Base-by-base conservation (phyloP, 2,113 vertebrate genomes). In the Euleptes europaea region DNA sequence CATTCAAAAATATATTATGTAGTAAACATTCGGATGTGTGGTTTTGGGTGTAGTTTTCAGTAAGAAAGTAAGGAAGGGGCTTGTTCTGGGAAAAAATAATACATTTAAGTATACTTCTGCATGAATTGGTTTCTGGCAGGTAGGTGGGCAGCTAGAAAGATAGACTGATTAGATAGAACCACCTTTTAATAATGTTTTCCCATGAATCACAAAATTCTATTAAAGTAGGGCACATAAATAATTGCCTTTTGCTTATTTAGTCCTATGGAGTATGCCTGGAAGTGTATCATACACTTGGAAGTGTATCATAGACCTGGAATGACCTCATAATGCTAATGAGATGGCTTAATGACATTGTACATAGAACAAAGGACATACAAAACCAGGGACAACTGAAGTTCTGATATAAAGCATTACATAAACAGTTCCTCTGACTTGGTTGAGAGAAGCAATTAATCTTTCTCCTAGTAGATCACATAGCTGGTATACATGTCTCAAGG, bases 1-100 rank as follows among this genome's bases (percentile, higher is more conserved):
- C 93, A 83, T 94, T 94, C 93, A 93, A 95, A 94, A 96, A 84
- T 91, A 86, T 76, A 92, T 90, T 93, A 88, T 92, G 91, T 71
- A 71, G n/a, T 14, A 84, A 88, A 86, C 4, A 0, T 85, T 72
- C 85, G 75, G 67, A 69, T 78, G 86, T 77, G 42, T 51, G 54
- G 66, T 81, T 86, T 84, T 83, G 71, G 31, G 13, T 12, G 19
- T 88, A 70, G 44, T 57, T 86, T 91, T 92, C 66, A 84, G 67
- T 80, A 57, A 89, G 89, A 78, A 71, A 83, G 73, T 21, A 86
- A 89, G 78, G 82, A 31, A 26, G 23, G 19, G 23, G 38, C 2
- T 90, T 91, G 0, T 0, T 92, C 84, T 28, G 7, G 2, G 31
- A 75, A 83, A 72, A 3, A 66, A 19, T 75, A 85, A 85, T 85